Conservation (phyloP, 2,113 vertebrate genomes). For the Marcusenius ussheri region DNA sequence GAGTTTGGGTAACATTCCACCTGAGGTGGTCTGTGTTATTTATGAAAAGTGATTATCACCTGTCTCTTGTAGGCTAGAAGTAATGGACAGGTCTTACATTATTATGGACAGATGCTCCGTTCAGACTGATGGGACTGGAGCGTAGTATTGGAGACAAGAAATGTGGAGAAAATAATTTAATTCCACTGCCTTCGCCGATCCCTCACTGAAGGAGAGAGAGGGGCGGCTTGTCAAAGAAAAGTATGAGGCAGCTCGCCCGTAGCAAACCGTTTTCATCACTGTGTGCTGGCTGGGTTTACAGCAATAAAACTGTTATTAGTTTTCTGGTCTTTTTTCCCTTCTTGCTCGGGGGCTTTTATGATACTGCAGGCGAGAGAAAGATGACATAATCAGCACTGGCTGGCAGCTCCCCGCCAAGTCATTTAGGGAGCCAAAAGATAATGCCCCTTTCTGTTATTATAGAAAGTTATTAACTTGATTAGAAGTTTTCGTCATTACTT, state of each 20-base stretch:
- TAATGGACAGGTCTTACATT: neutral
- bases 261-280: slow-evolving; percentile 14
- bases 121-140: neutral
- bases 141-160: neutral
- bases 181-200: neutral
- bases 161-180: slow-evolving; percentile 4
- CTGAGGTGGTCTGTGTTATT: neutral
- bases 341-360: slow-evolving; percentile 10
- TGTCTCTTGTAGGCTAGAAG: no score
- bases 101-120: neutral
- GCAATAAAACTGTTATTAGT: slow-evolving; percentile 18
- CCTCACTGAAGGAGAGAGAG: neutral
- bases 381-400: neutral
- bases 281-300: slow-evolving; percentile 8
- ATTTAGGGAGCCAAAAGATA: slow-evolving; percentile 11
- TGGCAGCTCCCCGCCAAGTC: slow-evolving; percentile 6
- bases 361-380: slow-evolving; percentile 8
- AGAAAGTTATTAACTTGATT: slow-evolving; percentile 11
- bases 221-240: neutral
- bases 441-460: slow-evolving; percentile 8
- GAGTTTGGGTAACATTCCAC: neutral
- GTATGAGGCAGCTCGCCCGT: neutral
- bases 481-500: slow-evolving; percentile 13
- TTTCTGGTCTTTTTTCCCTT: slow-evolving; percentile 1
- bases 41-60: neutral